Evolutionary conservation across 2,797 vertebrate genomes (phyloP), one percentile per base, ranked within the genome.

Genomic region (Danio kyathit): DNA sequence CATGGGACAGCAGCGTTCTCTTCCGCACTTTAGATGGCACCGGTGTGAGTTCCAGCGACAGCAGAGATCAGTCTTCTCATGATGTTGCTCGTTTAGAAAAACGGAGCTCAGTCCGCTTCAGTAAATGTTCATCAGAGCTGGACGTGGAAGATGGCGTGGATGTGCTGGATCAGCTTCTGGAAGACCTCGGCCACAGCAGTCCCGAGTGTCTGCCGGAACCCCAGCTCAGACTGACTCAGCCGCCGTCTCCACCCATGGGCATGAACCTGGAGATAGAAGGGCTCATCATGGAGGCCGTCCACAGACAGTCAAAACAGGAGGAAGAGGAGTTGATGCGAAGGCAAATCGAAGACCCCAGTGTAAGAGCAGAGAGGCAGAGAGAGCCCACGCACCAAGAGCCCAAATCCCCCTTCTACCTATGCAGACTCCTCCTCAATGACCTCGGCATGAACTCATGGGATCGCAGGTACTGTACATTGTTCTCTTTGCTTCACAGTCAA

Each of bases 371-470:
- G 79, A 82, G 70, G 78, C 96, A 98, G 87, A 91, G 88, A 65
- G 92, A 95, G 69, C 97, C 97, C 0, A 84, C 79, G 0, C 94
- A 95, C 7, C 90, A 93, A 16, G 93, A 97, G 61, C 96, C 96
- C 4, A 96, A 93, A 46, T 96, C 96, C 13, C 94, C 97, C 5
- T 99, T 99, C 88, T 97, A 99, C 88, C 97, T 98, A 92, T 99
- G 97, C 86, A 94, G 97, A 14, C 92, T 98, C 79, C 88, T 99
- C 85, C 95, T 99, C 3, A 94, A 97, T 48, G 96, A 98, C 89
- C 93, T 99, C 77, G 98, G 98, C 82, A 99, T 99, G 97, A 98
- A 99, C 91, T 98, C 97, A 69, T 99, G 98, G 97, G 97, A 99
- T 4, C 96, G 96, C 92, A 99, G 98, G 98, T 99, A 96, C 75